Evolutionary conservation across 2,797 vertebrate genomes (phyloP).

Genomic region (Delichon dasypus): DNA sequence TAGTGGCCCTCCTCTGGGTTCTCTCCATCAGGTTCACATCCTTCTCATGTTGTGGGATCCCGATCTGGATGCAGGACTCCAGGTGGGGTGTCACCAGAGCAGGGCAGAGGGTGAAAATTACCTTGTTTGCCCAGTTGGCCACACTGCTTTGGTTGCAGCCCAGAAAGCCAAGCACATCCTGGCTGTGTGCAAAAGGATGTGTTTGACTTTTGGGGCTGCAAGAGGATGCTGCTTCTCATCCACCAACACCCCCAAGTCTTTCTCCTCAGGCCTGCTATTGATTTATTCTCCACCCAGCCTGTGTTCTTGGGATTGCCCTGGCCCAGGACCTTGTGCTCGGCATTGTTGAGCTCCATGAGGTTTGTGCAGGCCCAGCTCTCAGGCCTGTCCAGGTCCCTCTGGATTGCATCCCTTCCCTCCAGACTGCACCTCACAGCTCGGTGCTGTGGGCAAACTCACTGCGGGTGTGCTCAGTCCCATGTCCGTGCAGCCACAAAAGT

Average conservation of each 20-base stretch:
- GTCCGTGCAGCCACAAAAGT: background rate
- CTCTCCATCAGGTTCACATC: background rate
- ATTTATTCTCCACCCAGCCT: background rate
- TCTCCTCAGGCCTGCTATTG: background rate
- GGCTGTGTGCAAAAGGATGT: background rate
- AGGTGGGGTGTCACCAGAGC: background rate
- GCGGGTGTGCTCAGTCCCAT: background rate
- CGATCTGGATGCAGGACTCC: background rate
- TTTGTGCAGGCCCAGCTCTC: background rate
- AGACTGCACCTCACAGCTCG: background rate
- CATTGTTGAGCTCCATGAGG: background rate
- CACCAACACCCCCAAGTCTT: background rate
- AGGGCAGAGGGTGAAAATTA: background rate
- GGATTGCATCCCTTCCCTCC: background rate
- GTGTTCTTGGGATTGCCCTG: background rate
- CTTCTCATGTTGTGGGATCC: background rate
- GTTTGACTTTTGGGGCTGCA: background rate
- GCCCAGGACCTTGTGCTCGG: background rate
- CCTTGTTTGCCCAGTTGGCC: background rate
- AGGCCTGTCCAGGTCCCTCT: background rate
- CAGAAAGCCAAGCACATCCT: background rate
- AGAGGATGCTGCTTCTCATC: background rate
- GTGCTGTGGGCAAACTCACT: background rate
- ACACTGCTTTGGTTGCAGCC: background rate
- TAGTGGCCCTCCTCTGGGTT: background rate